Conservation (phyloP, 1,140 invertebrate genomes). For the Dinoponera quadriceps region DNA sequence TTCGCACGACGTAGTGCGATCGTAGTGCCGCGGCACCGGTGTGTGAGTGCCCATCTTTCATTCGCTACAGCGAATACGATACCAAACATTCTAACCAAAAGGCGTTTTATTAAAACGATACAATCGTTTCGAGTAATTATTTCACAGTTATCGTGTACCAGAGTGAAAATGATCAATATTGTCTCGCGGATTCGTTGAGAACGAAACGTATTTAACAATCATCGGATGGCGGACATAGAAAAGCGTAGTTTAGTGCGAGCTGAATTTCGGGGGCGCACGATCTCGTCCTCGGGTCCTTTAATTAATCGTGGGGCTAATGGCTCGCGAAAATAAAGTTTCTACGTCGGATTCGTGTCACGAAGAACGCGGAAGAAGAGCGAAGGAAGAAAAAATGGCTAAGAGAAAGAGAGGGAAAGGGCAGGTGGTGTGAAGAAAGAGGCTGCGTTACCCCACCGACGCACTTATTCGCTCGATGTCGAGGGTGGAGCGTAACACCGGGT, state of each 20-base stretch:
- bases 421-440: neutral
- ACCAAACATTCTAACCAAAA: neutral
- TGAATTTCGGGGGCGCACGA: conserved; percentile 54
- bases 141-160: neutral
- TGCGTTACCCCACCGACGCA: conserved; percentile 38
- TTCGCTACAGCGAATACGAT: neutral
- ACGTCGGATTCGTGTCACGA: conserved; percentile 36
- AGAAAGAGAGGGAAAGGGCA: neutral
- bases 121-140: too few relatives aligned
- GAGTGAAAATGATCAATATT: neutral
- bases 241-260: conserved; percentile 19
- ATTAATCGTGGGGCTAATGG: conserved; percentile 73
- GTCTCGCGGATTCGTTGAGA: conserved; percentile 2
- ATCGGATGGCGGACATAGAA: conserved; percentile 43
- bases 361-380: neutral
- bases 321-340: conserved; percentile 64
- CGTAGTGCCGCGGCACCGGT: neutral
- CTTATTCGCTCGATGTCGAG: conserved; percentile 70
- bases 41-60: neutral
- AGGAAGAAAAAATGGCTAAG: conserved; percentile 8
- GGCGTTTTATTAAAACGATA: neutral
- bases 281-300: conserved; percentile 67
- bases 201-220: conserved; percentile 15
- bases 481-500: conserved; percentile 69
- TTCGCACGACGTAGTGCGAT: neutral